These are phyloP conservation scores for Zoanthus sansibaricus DNA, from an alignment of 92 coral and sea anemone species.

Conservation along the genomic window DNA sequence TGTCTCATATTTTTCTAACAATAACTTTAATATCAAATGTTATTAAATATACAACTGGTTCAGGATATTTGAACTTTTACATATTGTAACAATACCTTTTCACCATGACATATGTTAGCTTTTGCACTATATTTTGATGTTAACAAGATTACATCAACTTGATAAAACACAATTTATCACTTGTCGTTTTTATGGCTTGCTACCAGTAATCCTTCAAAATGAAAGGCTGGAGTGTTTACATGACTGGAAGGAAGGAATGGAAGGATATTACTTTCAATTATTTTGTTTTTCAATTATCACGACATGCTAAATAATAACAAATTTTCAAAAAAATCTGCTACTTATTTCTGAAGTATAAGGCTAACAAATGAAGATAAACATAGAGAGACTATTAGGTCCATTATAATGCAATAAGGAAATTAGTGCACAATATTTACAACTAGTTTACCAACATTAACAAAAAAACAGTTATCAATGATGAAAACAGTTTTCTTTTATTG, in stretches of 20 bases:
- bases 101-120: too few relatives aligned
- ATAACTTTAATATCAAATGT: too few relatives aligned
- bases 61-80: too few relatives aligned
- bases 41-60: too few relatives aligned
- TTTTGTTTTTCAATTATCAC: not conserved
- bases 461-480: not conserved
- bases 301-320: constrained; percentile 3
- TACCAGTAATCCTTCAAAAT: not conserved
- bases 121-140: too few relatives aligned
- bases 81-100: too few relatives aligned
- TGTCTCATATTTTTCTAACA: too few relatives aligned
- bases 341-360: not conserved
- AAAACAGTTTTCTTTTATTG: not conserved
- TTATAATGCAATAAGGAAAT: not conserved
- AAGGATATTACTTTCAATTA: not conserved
- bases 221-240: not conserved
- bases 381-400: not conserved
- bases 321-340: not conserved
- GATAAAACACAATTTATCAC: not conserved
- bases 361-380: not conserved
- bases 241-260: not conserved
- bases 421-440: constrained; percentile 1
- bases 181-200: not conserved
- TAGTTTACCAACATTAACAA: not conserved
- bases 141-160: not conserved